Evolutionary conservation across 2,888 invertebrate genomes (phyloP), one percentile per base, ranked within the genome.

Genomic region (Dryocosmus kuriphilus): DNA sequence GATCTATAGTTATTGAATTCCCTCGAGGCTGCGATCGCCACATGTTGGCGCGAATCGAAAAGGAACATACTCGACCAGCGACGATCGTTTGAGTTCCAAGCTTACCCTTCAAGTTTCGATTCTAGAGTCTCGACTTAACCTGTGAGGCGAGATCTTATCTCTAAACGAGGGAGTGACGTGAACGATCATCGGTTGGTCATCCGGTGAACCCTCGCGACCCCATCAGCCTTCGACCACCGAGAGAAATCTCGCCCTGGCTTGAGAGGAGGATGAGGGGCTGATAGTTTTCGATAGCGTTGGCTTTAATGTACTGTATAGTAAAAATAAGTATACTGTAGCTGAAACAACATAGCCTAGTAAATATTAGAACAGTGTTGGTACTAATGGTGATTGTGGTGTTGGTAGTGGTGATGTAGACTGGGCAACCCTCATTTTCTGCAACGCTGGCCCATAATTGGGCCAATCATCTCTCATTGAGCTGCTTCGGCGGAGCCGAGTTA

Each of bases 1-100:
- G 88, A 88, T 86, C 85, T 88, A 88, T 86, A 85, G 87, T 88
- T 88, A 88, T 88, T 86, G 88, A 88, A 88, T 87, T 87, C 86
- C 85, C 85, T 74, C 74, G 86, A 84, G 85, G 79, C 83, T 80
- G 79, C 79, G 84, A 82, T 84, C 82, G 79, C 80, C 80, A 77
- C 80, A 79, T 78, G 80, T 81, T 82, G 79, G 75, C 55, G 81
- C 76, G 80, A 78, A 79, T 77, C 80, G 76, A 19, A n/a, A 19
- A 80, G 77, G 80, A 80, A 83, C 73, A 75, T 60, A 63, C 76
- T 78, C 77, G 62, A 76, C 71, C 76, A 63, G 75, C 77, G 71
- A 67, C 55, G 76, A 46, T 41, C 76, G 76, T 24, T 38, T 38
- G 35, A 63, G 63, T 22, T 35, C n/a, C 63, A 38, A 38, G 22